Evolutionary conservation across 2,888 invertebrate species (phyloP).

Genomic region (Phyllotreta cruciferae): DNA sequence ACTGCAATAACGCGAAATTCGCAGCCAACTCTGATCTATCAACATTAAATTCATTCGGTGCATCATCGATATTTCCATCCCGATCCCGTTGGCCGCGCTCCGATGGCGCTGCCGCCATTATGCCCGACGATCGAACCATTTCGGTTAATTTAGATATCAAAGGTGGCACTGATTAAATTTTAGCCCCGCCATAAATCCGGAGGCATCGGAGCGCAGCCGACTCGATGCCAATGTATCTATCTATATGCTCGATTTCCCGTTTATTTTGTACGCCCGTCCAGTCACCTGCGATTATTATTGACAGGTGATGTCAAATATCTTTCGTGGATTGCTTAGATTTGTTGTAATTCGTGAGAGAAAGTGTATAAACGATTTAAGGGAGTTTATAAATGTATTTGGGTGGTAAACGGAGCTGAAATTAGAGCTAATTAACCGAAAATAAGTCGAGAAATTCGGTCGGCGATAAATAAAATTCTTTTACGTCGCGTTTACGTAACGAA

Average conservation of each 20-base stretch:
- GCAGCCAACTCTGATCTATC: too few relatives aligned
- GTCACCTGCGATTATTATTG: too few relatives aligned
- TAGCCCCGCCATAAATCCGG: constrained; percentile 33
- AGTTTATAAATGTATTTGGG: not conserved
- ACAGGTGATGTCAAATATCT: too few relatives aligned
- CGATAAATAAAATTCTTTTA: too few relatives aligned
- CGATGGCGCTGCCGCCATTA: constrained; percentile 32
- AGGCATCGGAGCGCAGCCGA: constrained; percentile 20
- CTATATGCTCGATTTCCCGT: not conserved
- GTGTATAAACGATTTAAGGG: not conserved
- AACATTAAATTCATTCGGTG: too few relatives aligned
- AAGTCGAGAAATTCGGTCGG: too few relatives aligned
- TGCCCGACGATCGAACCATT: constrained; percentile 36
- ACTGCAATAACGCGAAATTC: too few relatives aligned
- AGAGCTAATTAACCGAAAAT: too few relatives aligned
- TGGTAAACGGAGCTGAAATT: too few relatives aligned
- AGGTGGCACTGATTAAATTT: constrained; percentile 41
- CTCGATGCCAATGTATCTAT: not conserved
- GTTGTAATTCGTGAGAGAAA: not conserved
- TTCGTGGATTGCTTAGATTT: not conserved
- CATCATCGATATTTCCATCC: too few relatives aligned
- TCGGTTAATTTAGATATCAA: constrained; percentile 40
- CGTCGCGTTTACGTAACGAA: too few relatives aligned
- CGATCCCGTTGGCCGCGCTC: constrained; percentile 13
- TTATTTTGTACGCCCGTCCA: not conserved